Evolutionary conservation across 2,113 vertebrate genomes (phyloP), one percentile per base, ranked within the genome.

Genomic region (Balaenoptera acutorostrata): DNA sequence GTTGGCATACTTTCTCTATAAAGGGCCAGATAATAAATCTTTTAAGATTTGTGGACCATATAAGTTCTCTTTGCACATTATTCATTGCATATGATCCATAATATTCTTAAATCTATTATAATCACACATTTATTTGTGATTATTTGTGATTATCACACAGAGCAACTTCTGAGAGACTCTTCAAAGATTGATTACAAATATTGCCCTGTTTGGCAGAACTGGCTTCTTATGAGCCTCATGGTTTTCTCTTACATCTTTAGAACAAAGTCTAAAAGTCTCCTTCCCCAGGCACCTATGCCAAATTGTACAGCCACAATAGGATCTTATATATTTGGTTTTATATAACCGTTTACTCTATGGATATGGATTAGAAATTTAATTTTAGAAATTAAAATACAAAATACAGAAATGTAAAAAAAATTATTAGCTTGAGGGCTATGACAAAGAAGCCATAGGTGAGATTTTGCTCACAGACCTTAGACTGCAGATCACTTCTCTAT

Each of bases 331-430:
- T 11, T 46, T 59, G 33, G 3, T 74, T 82, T 68, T 13, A 52
- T 82, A 11, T 10, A 33, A 74, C 15, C 12, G 29, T 27, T 52
- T 52, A 57, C 18, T 36, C 52, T 78, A 2, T 20, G 44, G 1
- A 23, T 71, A 77, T 14, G 10, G 2, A 78, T 21, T 71, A 52
- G 49, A 52, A 17, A 52, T 17, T 52, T 52, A 52, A 52, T 17
- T 52, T 90, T 71, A n/a, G 36, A 84, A 87, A 74, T 57, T 96
- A 52, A 93, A 95, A 49, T 68, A 46, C 36, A 68, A 92, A 95
- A 72, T 21, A 93, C 88, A 68, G 7, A 55, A 90, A 25, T 68
- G 17, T 46, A 71, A 44, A 61, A 36, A 85, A 5, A 52, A n/a
- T 61, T 89, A 11, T 91, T 93, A 90, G 12, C 3, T n/a, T 61